A percentile compares a stretch with the other conserved stretches of the same genome.
Evolutionary conservation across 2,113 vertebrate genomes (phyloP).

Genomic region (Amia ocellicauda): DNA sequence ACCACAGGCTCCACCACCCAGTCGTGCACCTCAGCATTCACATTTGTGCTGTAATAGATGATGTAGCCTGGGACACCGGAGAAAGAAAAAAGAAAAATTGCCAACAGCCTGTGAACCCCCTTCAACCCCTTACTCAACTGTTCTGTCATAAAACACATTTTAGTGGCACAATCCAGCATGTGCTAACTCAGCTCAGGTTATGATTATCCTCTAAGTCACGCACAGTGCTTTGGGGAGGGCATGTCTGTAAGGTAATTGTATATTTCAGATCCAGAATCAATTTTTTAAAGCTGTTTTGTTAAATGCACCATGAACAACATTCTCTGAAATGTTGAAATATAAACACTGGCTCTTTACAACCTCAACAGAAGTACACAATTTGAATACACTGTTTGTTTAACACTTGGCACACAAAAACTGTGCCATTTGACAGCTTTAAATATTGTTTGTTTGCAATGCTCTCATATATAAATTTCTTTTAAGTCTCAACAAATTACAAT

Average conservation of each 20-base stretch:
- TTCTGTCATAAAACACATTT: not conserved
- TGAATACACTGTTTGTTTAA: too few relatives aligned
- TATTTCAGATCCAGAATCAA: too few relatives aligned
- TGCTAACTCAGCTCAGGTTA: not conserved
- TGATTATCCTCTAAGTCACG: not conserved
- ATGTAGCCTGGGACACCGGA: constrained; percentile 79
- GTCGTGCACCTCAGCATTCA: constrained; percentile 92
- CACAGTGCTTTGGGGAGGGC: not conserved
- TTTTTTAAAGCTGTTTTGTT: too few relatives aligned
- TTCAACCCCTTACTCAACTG: not conserved
- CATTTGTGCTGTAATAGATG: constrained; percentile 97
- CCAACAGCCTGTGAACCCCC: not conserved
- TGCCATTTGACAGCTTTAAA: too few relatives aligned
- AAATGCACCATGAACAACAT: too few relatives aligned
- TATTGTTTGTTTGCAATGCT: too few relatives aligned
- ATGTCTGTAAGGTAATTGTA: not conserved
- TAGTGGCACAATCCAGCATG: not conserved
- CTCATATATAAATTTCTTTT: too few relatives aligned
- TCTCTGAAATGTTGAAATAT: too few relatives aligned
- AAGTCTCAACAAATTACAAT: too few relatives aligned
- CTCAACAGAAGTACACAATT: too few relatives aligned
- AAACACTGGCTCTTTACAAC: too few relatives aligned
- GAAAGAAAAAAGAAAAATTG: not conserved
- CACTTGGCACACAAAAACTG: too few relatives aligned
- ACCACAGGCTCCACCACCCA: constrained; percentile 98